Percentiles rank a stretch among this genome's conserved stretches.
phyloP scores from a whole-genome alignment of 2,797 vertebrate genomes.

The Euphonia xanthogaster region DNA sequence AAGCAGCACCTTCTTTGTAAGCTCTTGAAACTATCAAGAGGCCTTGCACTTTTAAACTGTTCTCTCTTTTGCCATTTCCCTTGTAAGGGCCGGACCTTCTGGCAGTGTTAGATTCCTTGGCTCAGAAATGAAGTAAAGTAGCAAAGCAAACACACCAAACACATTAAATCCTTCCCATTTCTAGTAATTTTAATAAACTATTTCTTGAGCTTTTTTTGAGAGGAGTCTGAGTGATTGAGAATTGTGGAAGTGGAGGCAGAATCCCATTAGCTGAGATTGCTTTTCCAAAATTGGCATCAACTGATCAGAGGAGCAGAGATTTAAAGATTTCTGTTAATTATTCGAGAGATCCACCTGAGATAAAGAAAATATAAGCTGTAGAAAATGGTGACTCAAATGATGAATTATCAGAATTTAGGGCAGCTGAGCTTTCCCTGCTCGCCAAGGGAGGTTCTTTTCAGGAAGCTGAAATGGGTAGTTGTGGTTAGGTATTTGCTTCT shows the following conservation, averaged over 20 bases:
- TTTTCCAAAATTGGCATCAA: not conserved
- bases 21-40: not conserved
- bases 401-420: not conserved
- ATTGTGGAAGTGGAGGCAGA: not conserved
- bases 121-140: not conserved
- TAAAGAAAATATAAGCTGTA: not conserved
- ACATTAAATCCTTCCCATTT: not conserved
- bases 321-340: not conserved
- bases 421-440: not conserved
- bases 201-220: not conserved
- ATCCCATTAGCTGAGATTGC: not conserved
- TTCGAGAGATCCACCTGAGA: not conserved
- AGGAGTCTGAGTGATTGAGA: rapidly evolving
- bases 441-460: not conserved
- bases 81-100: not conserved
- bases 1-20: not conserved
- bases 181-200: not conserved
- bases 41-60: not conserved
- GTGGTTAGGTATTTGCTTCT: not conserved
- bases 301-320: not conserved
- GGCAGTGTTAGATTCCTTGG: not conserved
- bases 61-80: not conserved
- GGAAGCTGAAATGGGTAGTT: not conserved
- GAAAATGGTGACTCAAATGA: not conserved
- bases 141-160: not conserved